Percentiles rank a stretch among this genome's conserved stretches.
Evolutionary conservation across 2,888 invertebrate species (phyloP).

Genomic region (Diplolepis rosae): DNA sequence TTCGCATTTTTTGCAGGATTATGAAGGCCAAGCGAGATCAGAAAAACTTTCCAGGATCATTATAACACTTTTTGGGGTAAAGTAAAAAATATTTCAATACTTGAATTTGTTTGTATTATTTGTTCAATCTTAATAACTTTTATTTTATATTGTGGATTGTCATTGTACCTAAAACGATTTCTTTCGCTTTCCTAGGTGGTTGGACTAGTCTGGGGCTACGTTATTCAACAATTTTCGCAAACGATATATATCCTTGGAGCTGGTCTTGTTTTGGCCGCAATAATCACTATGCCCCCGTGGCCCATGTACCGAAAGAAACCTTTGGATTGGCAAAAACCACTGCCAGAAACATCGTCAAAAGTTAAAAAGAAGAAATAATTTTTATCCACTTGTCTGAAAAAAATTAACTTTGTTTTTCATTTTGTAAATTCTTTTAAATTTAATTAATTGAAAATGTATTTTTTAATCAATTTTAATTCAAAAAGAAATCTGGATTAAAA

Average conservation of each 20-base stretch:
- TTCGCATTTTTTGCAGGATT: slow-evolving; percentile 80
- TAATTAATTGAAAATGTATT: no score
- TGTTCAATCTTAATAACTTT: slow-evolving; percentile 14
- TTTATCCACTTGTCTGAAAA: background rate
- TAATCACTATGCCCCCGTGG: slow-evolving; percentile 97
- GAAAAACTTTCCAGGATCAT: slow-evolving; percentile 93
- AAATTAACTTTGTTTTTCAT: background rate
- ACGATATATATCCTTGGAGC: slow-evolving; percentile 94
- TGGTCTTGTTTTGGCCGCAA: slow-evolving; percentile 89
- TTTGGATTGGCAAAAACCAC: slow-evolving; percentile 91
- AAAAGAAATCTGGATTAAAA: background rate
- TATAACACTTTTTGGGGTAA: slow-evolving; percentile 90
- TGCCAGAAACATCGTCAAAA: slow-evolving; percentile 72
- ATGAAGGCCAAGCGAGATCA: slow-evolving; percentile 91
- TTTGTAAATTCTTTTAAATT: background rate
- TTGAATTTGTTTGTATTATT: slow-evolving; percentile 1
- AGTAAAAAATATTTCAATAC: no score
- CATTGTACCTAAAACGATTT: background rate
- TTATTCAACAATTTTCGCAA: slow-evolving; percentile 96
- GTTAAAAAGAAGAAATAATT: slow-evolving; percentile 75
- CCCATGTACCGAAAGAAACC: slow-evolving; percentile 93
- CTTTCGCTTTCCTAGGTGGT: slow-evolving; percentile 76
- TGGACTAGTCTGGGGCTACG: slow-evolving; percentile 93
- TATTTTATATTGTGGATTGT: background rate
- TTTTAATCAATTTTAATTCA: background rate